Base-by-base conservation (phyloP, 2,888 invertebrate species). In the Zaprionus lineosus region DNA sequence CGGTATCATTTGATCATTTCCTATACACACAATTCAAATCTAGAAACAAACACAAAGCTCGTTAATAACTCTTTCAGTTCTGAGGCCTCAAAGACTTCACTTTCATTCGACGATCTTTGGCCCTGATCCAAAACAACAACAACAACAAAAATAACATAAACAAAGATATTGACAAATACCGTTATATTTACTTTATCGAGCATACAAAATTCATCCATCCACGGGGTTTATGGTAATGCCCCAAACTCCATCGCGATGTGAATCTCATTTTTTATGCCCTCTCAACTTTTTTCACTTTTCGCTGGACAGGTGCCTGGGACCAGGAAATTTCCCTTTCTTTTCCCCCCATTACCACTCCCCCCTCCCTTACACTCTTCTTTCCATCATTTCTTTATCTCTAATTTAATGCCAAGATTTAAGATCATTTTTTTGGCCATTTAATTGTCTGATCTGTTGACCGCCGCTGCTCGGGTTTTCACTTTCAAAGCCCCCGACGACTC, bases 391-490 rank as follows among this genome's bases (percentile, higher is more conserved):
- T 21, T 5, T 21, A 21, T 21, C 3, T 21, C 73, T 64, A 75
- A 75, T 59, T 78, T 62, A 78, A 67, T 70, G 74, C 55, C 39
- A 47, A 78, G 75, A 69, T 73, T 78, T 70, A 46, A 82, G 82
- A 78, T 78, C 78, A 58, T 37, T n/a, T n/a, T n/a, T n/a, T n/a
- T n/a, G n/a, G n/a, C n/a, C n/a, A n/a, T 73, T 74, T 82, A 78
- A 82, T 75, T 75, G 73, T 73, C 57, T 55, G n/a, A n/a, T 41
- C 43, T 31, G 19, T 47, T 56, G 55, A 34, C 9, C 46, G 31
- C 31, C 57, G 58, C 41, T 58, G 77, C 77, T 63, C n/a, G n/a
- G n/a, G n/a, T n/a, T 78, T 79, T 79, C 78, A 82, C 82, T 79
- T 79, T 79, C 82, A 40, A 44, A 64, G 66, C 52, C 58, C n/a